A percentile compares a stretch with the other conserved stretches of the same genome.
Conservation (phyloP, 2,113 vertebrate genomes). For the Zonotrichia leucophrys region DNA sequence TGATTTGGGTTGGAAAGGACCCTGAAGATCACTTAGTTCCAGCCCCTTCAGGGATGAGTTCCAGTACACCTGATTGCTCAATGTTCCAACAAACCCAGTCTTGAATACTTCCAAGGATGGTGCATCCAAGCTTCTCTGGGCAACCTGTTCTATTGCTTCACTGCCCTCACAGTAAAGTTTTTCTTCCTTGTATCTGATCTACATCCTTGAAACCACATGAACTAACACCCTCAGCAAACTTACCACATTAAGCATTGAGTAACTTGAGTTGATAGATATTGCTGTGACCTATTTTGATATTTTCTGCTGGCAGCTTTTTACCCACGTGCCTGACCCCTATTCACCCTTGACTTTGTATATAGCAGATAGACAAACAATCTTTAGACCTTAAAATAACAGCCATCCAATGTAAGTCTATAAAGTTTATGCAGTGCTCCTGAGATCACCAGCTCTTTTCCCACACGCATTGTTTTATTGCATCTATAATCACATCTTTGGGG, state of each 20-base stretch:
- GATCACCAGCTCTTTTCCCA: background rate
- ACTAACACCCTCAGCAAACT: background rate
- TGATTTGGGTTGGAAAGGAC: background rate
- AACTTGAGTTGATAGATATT: background rate
- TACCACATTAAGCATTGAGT: background rate
- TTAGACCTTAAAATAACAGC: background rate
- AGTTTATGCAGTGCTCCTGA: rapidly evolving
- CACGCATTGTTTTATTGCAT: background rate
- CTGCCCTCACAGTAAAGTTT: background rate
- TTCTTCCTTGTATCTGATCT: background rate
- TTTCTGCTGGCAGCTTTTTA: background rate
- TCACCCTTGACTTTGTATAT: background rate
- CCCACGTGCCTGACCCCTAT: background rate
- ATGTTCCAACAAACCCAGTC: rapidly evolving
- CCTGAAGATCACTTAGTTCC: background rate
- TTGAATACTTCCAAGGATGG: background rate
- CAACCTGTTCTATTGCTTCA: background rate
- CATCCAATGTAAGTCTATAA: background rate
- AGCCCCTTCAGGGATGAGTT: background rate
- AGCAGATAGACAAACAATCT: background rate
- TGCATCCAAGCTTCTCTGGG: background rate
- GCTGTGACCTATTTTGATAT: background rate
- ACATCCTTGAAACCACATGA: background rate
- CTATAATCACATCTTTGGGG: background rate
- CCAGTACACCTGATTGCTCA: background rate